A percentile compares a stretch with the other conserved stretches of the same genome.
Conservation (phyloP, 2,888 invertebrate genomes). For the Hirtodrosophila alboralis region DNA sequence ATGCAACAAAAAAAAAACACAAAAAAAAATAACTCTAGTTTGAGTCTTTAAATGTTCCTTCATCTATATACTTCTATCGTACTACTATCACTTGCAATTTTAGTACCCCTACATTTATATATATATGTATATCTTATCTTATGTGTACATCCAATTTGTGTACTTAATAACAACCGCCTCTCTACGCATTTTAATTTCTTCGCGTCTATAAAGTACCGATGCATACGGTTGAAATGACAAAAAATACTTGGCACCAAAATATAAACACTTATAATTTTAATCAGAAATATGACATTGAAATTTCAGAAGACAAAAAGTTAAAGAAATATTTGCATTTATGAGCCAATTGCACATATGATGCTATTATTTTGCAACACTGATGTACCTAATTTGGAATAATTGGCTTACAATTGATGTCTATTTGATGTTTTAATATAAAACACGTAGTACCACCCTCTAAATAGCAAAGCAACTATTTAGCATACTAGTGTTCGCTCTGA, state of each 20-base stretch:
- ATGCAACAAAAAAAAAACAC: slow-evolving; percentile 11
- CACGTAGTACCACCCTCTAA: slow-evolving; percentile 12
- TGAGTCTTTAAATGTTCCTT: slow-evolving; percentile 56
- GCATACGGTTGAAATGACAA: slow-evolving; percentile 7
- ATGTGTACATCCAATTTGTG: slow-evolving; percentile 13
- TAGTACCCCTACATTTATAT: slow-evolving; percentile 11
- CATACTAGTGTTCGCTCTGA: slow-evolving; percentile 23
- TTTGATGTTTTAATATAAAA: background rate
- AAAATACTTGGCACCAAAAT: slow-evolving; percentile 8
- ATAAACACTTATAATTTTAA: slow-evolving; percentile 4
- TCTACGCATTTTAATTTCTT: slow-evolving; percentile 17
- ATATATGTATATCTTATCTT: slow-evolving; percentile 8
- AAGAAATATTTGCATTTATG: background rate
- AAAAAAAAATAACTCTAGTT: slow-evolving; percentile 7
- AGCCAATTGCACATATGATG: background rate
- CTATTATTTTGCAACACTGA: slow-evolving; percentile 4
- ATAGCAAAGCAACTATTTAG: slow-evolving; percentile 12
- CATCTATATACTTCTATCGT: slow-evolving; percentile 53
- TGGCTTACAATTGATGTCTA: background rate
- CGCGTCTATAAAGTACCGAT: no score
- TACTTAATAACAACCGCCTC: slow-evolving; percentile 6
- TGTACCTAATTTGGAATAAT: slow-evolving; percentile 1
- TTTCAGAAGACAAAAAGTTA: background rate
- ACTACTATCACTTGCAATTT: slow-evolving; percentile 43
- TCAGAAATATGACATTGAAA: slow-evolving; percentile 3